Base-by-base conservation (phyloP, 2,888 invertebrate species). In the Lasioglossum lativentre region DNA sequence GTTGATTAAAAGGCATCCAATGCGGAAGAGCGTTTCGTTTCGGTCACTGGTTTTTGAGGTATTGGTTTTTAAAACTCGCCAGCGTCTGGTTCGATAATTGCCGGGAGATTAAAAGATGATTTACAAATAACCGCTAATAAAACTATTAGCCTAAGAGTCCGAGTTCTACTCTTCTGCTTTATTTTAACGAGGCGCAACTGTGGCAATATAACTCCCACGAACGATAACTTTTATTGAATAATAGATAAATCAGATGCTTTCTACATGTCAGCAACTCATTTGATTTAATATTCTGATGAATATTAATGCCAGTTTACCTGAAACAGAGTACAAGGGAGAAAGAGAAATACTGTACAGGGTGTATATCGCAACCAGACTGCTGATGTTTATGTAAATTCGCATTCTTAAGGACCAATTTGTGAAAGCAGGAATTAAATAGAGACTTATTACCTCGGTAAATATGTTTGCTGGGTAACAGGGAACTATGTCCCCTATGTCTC, bases 31-130 rank as follows among this genome's bases (percentile, higher is more conserved):
- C 59, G 78, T 84, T 34, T 27, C 71, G 84, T 84, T 75, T 68
- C 84, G 85, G 85, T 78, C 84, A 84, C 78, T 78, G 78, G 71
- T 84, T 84, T 84, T 84, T 34, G n/a, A 77, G 77, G 77, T 75
- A 86, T 77, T 81, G 80, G 78, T 85, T 85, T 79, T 79, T 85
- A 75, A 85, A 85, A 84, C 68, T 45, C 34, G 47, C 34, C 68
- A 56, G 66, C 52, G 70, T 59, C 66, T 56, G 66, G 12, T 23
- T 70, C 70, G 59, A 85, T 81, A 78, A 77, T 80, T 56, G 34
- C 45, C 40, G 8, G 16, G 38, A 56, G 52, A 56, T n/a, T 27
- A 47, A 71, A 63, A 63, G 52, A 34, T 52, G 52, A 72, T 71
- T 71, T 52, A 52, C 19, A 27, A 75, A 75, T n/a, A 82, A 38